phyloP scores from a whole-genome alignment of 2,113 vertebrate genomes.

The Nicator chloris region DNA sequence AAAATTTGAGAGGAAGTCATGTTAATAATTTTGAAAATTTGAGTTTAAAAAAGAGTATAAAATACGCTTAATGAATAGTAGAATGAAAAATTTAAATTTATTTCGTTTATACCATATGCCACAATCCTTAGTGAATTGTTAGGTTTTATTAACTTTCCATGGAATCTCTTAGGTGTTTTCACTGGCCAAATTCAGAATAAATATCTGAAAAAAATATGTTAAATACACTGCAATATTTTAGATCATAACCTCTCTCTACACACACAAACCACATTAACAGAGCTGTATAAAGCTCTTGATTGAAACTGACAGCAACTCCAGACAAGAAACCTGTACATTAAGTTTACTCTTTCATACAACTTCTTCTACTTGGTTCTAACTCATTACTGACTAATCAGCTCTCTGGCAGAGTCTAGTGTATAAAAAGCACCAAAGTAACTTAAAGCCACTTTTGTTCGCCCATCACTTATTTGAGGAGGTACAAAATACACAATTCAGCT shows the following conservation, averaged over 20 bases:
- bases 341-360: neutral
- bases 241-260: neutral
- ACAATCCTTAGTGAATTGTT: neutral
- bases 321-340: neutral
- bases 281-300: neutral
- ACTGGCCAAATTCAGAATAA: neutral
- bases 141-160: neutral
- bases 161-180: neutral
- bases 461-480: neutral
- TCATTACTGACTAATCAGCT: neutral
- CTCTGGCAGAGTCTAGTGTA: neutral
- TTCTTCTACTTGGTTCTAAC: neutral
- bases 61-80: neutral
- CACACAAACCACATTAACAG: neutral
- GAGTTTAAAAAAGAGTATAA: neutral
- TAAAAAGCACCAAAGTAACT: slow-evolving; percentile 14
- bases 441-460: slow-evolving; percentile 21
- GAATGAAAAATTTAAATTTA: neutral
- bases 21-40: neutral
- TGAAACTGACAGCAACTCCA: neutral
- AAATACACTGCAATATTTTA: neutral
- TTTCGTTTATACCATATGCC: neutral
- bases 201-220: neutral
- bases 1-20: neutral
- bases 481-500: neutral